Evolutionary conservation across 2,888 invertebrate species (phyloP), one percentile per base, ranked within the genome.

Genomic region (Xiphydria camelus): DNA sequence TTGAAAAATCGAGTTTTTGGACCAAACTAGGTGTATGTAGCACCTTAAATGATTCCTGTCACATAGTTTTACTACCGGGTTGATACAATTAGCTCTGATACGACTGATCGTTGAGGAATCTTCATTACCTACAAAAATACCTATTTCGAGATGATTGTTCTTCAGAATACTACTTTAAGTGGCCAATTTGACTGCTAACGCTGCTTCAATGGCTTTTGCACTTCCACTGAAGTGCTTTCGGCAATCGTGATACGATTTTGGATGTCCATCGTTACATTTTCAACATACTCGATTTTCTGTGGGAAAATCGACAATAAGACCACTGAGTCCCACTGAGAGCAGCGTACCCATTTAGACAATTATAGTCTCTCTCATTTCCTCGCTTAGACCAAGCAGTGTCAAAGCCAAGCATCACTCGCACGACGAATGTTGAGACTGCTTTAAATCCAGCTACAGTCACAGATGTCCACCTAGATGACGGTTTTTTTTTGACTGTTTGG

Each of bases 171-270:
- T 1, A 20, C 45, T 40, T n/a, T 43, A n/a, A 1, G 34, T 7
- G 6, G 40, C 15, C 22, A 51, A 12, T 33, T 45, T 19, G 1
- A 45, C 26, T n/a, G n/a, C n/a, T n/a, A n/a, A n/a, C n/a, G n/a
- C 4, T 20, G 53, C 35, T 22, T 53, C 47, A 38, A 53, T 53
- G 2, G 47, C 44, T 31, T n/a, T n/a, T n/a, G n/a, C n/a, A n/a
- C n/a, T n/a, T n/a, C n/a, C n/a, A n/a, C n/a, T n/a, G n/a, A n/a
- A 53, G 23, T 50, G 40, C 21, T 25, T n/a, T n/a, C 47, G 36
- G 12, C 49, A 53, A 23, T 50, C 47, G 23, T 52, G 52, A 14
- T 46, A 10, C 1, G 36, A 7, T 36, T 42, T 49, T 4, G 20
- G 5, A 7, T 41, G 7, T 9, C 20, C 19, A 7, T 5, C 6